Base-by-base conservation (phyloP, 30 jellyfish, hydroid and myxozoan species). In the Haliclystus octoradiatus region DNA sequence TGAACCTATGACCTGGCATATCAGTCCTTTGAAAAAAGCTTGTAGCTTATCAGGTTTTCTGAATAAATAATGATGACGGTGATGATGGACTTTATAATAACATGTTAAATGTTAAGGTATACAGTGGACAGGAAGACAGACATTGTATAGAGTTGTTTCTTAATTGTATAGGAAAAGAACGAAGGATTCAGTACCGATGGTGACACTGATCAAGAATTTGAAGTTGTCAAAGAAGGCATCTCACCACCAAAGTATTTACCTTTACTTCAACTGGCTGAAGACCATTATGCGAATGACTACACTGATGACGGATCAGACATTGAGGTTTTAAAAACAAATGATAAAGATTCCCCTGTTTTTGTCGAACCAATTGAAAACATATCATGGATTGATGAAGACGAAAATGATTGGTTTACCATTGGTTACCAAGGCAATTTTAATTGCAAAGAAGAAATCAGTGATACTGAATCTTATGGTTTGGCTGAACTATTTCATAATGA, bases 281-380 rank as follows among this genome's bases (percentile, higher is more conserved):
- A 79, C 46, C 92, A 79, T 63, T 79, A 67, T 63, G 83, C 82
- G 31, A 73, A 69, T 25, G 92, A 73, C 1, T 13, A 33, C 31
- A 35, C 50, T 0, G 92, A 79, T 50, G 83, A 79, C 49, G 92
- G 73, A 29, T 79, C 92, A 15, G 92, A 79, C 33, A 79, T 79
- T 33, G 92, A 79, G 70, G 84, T 79, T 29, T 32, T 79, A 28
- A 79, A 70, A 50, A 63, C 2, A 31, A 26, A 26, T 22, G 63
- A 52, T 4, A 13, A n/a, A 22, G 63, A 12, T 14, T 28, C n/a
- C 49, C n/a, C n/a, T n/a, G n/a, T n/a, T n/a, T n/a, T n/a, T n/a
- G n/a, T n/a, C n/a, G 77, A 78, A 61, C 65, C 9, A 1, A 14
- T 22, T 34, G 23, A 40, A 9, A 40, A 40, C 57, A 19, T 5